Percentiles rank a stretch among this genome's conserved stretches.
Evolutionary conservation across 1,140 invertebrate genomes (phyloP).

Genomic region (Cardiocondyla obscurior): DNA sequence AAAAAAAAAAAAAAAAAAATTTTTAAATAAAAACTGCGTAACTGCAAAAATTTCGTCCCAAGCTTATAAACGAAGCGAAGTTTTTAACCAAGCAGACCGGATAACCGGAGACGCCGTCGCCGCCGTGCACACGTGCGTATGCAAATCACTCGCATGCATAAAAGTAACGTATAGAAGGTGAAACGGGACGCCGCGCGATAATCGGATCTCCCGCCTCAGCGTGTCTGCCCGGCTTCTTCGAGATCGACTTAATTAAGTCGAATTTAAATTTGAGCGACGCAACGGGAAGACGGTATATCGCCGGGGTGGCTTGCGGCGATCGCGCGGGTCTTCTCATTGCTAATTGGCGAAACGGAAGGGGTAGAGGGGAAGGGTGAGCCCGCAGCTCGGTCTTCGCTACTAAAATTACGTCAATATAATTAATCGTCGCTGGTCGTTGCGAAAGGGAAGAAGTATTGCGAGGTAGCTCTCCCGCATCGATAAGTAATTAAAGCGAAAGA

Average conservation of each 20-base stretch:
- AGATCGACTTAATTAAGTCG: slow-evolving; percentile 43
- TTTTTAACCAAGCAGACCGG: too few species aligned
- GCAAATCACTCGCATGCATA: neutral
- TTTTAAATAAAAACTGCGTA: too few species aligned
- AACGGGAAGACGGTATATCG: neutral
- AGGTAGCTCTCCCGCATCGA: neutral
- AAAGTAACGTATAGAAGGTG: neutral
- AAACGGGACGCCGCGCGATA: neutral
- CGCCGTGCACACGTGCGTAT: neutral
- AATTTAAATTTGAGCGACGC: slow-evolving; percentile 18
- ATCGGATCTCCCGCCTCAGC: slow-evolving; percentile 23
- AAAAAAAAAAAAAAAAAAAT: too few species aligned
- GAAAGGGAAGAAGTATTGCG: neutral
- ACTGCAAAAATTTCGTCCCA: too few species aligned
- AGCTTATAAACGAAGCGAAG: too few species aligned
- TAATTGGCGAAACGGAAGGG: slow-evolving; percentile 28
- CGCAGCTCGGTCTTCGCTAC: neutral
- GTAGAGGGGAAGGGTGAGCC: neutral
- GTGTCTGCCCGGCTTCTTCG: neutral
- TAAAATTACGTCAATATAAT: slow-evolving; percentile 52
- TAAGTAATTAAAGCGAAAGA: slow-evolving; percentile 27
- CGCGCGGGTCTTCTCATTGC: slow-evolving; percentile 33
- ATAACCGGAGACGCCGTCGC: too few species aligned
- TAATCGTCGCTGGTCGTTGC: slow-evolving; percentile 19
- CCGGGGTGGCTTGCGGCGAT: neutral